Evolutionary conservation across 1,140 invertebrate species (phyloP), one percentile per base, ranked within the genome.

Genomic region (Pachyrhynchus sulphureomaculatus): DNA sequence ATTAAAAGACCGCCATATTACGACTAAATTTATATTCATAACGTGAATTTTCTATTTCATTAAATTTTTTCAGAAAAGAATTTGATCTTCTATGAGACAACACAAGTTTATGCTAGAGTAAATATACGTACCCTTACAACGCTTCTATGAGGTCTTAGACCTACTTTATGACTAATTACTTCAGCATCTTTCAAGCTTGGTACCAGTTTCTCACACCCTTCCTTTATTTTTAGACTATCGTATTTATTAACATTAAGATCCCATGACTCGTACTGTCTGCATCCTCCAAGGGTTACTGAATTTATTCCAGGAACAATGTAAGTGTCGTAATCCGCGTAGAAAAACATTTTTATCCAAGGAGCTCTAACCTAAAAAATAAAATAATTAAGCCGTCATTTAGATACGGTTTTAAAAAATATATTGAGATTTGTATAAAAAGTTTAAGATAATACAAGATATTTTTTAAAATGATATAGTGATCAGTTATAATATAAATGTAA

Each of bases 311-410:
- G 93, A 52, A 95, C 85, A 5, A 96, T 83, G 72, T 96, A 96
- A 0, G 90, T 89, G 66, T 93, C 89, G 48, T 85, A 81, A 68
- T 95, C 91, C 0, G 83, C 86, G 69, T 92, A 94, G 71, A 91
- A 90, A 24, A 91, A 93, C 0, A 85, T 88, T 79, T 95, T 93
- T 4, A 96, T 77, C 92, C 93, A 96, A 0, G 93, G 93, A 9
- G 93, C 93, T 65, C 84, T 82, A 1, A 92, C 88, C 87, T 89
- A 64, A 49, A 49, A 49, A 20, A 9, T 45, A 33, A 33, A 33
- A 33, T 33, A 6, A 33, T 33, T 12, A 33, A 6, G 17, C 15
- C 37, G 37, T 6, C 8, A 20, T 24, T 24, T 10, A n/a, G 15
- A 4, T 8, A 21, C 8, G 6, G 4, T 18, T 10, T 21, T 12